phyloP scores from a whole-genome alignment of 1,140 invertebrate genomes.

The Globodera ellingtonae region DNA sequence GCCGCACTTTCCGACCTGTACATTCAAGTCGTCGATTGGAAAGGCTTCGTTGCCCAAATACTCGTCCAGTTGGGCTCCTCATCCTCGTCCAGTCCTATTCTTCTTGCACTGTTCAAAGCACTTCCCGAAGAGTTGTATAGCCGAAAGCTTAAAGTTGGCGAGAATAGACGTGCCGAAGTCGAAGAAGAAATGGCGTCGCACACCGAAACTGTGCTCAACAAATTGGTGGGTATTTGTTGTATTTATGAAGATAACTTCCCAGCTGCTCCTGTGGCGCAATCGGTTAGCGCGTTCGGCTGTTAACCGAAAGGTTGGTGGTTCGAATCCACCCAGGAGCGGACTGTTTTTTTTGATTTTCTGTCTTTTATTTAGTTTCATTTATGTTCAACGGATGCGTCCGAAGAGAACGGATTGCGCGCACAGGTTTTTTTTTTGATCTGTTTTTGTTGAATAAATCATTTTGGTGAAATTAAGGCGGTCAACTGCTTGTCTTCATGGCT shows the following conservation, averaged over 20 bases:
- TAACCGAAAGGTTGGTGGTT: conserved; percentile 66
- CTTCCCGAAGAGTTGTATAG: conserved; percentile 93
- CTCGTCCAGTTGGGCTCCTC: conserved; percentile 71
- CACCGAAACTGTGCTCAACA: conserved; percentile 71
- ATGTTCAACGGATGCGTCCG: conserved; percentile 16
- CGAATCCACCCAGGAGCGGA: conserved; percentile 63
- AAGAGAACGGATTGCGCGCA: neutral
- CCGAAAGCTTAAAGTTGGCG: conserved; percentile 80
- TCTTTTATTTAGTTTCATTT: conserved; percentile 32
- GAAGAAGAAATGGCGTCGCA: conserved; percentile 74
- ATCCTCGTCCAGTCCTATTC: conserved; percentile 64
- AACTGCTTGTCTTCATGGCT: conserved; percentile 68
- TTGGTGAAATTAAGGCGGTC: conserved; percentile 48
- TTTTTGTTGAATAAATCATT: conserved; percentile 27
- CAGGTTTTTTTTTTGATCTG: neutral
- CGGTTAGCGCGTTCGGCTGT: conserved; percentile 63
- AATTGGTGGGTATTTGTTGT: conserved; percentile 71
- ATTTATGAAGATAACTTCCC: neutral
- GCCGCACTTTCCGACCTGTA: conserved; percentile 87
- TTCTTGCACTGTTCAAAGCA: conserved; percentile 87
- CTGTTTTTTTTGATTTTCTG: neutral
- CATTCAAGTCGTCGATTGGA: conserved; percentile 90
- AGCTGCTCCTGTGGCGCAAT: conserved; percentile 46
- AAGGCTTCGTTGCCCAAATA: conserved; percentile 81
- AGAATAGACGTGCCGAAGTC: conserved; percentile 83